Evolutionary conservation across 2,113 vertebrate species (phyloP).

Genomic region (Plestiodon gilberti): DNA sequence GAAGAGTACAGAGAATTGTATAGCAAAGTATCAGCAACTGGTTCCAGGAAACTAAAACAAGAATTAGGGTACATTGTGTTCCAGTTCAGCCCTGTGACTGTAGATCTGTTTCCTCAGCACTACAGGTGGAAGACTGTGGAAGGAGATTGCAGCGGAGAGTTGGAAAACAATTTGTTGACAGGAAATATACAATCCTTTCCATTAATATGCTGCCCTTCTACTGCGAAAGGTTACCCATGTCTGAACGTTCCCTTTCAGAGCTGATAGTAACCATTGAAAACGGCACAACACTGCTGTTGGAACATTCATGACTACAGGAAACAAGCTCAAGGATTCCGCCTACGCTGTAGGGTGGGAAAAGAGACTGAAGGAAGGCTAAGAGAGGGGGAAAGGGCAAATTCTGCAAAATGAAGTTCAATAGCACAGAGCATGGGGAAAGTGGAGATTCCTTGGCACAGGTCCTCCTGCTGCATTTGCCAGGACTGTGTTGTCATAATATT

Average conservation of each 20-base stretch:
- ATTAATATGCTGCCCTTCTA: constrained; percentile 36
- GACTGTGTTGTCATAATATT: too few species aligned
- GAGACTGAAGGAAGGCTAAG: neutral
- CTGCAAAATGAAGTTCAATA: neutral
- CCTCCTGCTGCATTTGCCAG: neutral
- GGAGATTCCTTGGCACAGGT: neutral
- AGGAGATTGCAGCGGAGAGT: neutral
- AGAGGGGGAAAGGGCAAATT: neutral
- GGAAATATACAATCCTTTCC: constrained; percentile 48
- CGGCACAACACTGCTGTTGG: neutral
- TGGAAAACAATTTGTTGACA: constrained; percentile 32
- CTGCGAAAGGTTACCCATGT: fast-evolving
- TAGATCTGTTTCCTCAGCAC: constrained; percentile 60
- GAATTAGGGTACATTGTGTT: constrained; percentile 72
- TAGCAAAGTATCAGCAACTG: constrained; percentile 56
- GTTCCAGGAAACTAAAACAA: constrained; percentile 63
- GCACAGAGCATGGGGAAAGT: neutral
- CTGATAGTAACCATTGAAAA: neutral
- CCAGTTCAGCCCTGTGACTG: constrained; percentile 42
- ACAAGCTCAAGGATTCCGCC: neutral
- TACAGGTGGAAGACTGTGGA: neutral
- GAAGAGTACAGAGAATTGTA: constrained; percentile 69
- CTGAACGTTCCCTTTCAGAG: neutral
- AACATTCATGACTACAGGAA: neutral
- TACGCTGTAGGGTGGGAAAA: neutral